Evolutionary conservation across 1,140 invertebrate species (phyloP), one percentile per base, ranked within the genome.

Genomic region (Brachystomella parvula): DNA sequence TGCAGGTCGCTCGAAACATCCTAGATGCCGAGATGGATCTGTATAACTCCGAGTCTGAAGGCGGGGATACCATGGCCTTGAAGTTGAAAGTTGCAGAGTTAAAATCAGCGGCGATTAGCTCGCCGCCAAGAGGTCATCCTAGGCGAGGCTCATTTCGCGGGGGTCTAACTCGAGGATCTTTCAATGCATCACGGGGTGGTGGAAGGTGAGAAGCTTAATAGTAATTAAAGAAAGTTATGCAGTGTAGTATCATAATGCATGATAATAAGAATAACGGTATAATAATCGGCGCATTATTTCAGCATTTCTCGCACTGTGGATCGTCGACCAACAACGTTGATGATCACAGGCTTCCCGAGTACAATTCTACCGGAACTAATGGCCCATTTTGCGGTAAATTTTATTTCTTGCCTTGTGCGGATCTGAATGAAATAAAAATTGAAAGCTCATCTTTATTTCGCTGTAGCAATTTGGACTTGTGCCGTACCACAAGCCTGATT

Each of bases 11-110:
- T 76, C 89, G 88, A 74, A 89, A 93, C 75, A 86, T 94, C 47
- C 77, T 94, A 21, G 92, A 94, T 75, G 88, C 89, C 0, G 92
- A 94, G 78, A 77, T 94, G 70, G 92, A 94, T 77, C 80, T 93
- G 63, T 90, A 92, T 74, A 89, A 86, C 1, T 89, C 88, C 68
- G 87, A 91, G 74, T 87, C 89, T 75, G 85, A 86, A 74, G 87
- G 87, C 0, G 85, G 85, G 68, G 89, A 90, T 70, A 85, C 86
- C 0, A 81, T 84, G 0, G 87, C 88, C 67, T 75, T 93, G 35
- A 82, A 86, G 63, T 86, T 85, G 72, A 86, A 83, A 74, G 81
- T 92, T 17, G 80, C 80, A 1, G 88, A 90, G 69, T 78, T 92
- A n/a, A 84, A 84, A 63, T 79, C 84, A 75, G 75, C 35, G 35